Base-by-base conservation (phyloP, 2,888 invertebrate genomes). In the Palloptera scutellata region DNA sequence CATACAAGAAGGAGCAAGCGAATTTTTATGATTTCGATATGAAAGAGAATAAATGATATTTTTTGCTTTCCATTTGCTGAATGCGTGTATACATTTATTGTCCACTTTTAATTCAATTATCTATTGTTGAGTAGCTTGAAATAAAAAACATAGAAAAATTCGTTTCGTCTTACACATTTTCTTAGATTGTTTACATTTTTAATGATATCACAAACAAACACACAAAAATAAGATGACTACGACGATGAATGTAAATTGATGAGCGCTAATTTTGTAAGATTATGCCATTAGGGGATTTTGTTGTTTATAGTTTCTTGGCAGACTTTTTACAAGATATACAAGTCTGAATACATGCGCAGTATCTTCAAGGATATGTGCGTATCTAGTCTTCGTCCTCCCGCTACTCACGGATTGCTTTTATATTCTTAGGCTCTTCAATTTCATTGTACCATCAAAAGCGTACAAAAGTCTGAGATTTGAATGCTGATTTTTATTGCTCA, bases 191-290 rank as follows among this genome's bases (percentile, higher is more conserved):
- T 48, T 60, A 60, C 12, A 45, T 60, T 60, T 59, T 60, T 60
- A 60, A 48, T 60, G 51, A 60, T 48, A 60, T 4, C 30, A 30
- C 30, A 30, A 6, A 30, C 30, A 30, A 30, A 30, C 30, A 30
- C 30, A 30, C 30, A 30, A 30, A 30, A 30, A 30, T 4, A 30
- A 30, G 30, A 30, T 4, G 30, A 30, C 30, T 30, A 30, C 30
- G 30, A 30, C 30, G 30, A 30, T 60, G 54, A 48, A 54, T 70
- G 75, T n/a, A 78, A 81, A 79, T 80, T 79, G 79, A 81, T 80
- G 81, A 78, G 78, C 73, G 75, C 77, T 77, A 79, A 81, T 79
- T 79, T 81, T 77, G 78, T 76, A 71, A 73, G 78, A 81, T 81
- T 78, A 81, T 75, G 78, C 77, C 80, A 79, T 79, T 80, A 79